phyloP scores from a whole-genome alignment of 2,113 vertebrate species.

The Myrmophylax atrothorax region DNA sequence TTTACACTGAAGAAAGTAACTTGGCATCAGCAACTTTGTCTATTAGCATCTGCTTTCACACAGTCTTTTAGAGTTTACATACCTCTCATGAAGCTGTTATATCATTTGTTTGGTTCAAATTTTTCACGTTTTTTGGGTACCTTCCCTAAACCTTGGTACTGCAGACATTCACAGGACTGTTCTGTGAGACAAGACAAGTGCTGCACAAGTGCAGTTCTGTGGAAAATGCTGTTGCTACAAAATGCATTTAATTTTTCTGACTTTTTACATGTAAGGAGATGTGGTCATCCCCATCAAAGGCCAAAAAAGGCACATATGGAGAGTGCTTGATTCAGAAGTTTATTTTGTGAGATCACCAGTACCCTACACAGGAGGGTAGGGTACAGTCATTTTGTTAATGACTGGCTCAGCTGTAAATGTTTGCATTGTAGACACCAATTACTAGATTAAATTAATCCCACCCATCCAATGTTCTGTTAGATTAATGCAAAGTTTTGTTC shows the following conservation, averaged over 20 bases:
- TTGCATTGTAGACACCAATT: neutral
- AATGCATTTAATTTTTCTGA: neutral
- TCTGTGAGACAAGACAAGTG: neutral
- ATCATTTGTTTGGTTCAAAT: neutral
- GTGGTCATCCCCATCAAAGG: neutral
- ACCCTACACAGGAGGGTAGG: too few species aligned
- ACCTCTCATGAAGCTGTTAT: neutral
- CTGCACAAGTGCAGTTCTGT: neutral
- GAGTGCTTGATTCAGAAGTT: neutral
- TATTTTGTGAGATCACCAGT: neutral
- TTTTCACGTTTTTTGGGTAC: neutral
- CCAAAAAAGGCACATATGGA: neutral
- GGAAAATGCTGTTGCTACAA: neutral
- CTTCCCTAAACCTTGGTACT: neutral
- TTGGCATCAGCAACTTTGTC: neutral
- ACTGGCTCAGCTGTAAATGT: neutral
- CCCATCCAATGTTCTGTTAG: fast-evolving
- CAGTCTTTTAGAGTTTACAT: neutral
- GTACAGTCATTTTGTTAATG: too few species aligned
- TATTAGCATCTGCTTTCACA: neutral
- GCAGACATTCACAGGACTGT: fast-evolving
- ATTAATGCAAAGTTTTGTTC: neutral
- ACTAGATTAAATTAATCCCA: neutral
- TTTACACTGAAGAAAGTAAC: neutral
- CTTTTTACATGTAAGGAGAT: neutral